phyloP scores from a whole-genome alignment of 2,797 vertebrate species.

The Propithecus deckenii region DNA sequence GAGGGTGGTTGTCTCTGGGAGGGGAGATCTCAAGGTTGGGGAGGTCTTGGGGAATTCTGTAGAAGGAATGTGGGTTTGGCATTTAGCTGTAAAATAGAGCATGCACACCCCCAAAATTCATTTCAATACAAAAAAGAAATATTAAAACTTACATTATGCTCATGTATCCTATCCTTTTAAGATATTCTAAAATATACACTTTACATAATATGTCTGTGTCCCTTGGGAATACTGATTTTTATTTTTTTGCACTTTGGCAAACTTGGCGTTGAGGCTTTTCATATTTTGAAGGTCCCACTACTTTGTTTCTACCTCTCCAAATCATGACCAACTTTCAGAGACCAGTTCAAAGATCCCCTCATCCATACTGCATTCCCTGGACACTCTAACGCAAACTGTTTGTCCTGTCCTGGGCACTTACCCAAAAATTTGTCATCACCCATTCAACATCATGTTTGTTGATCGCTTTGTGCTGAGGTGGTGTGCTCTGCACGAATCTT shows the following conservation, averaged over 20 bases:
- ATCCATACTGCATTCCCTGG: not conserved
- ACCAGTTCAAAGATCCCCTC: not conserved
- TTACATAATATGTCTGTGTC: not conserved
- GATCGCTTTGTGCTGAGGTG: not conserved
- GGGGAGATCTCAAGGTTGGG: not conserved
- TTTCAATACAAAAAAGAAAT: not conserved
- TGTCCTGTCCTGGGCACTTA: not conserved
- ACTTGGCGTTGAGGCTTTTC: not conserved
- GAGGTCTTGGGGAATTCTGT: not conserved
- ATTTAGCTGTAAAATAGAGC: not conserved
- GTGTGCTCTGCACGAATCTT: not conserved
- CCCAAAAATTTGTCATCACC: not conserved
- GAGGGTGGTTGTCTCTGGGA: not conserved
- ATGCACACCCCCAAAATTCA: not conserved
- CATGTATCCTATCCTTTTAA: not conserved
- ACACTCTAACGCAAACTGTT: not conserved
- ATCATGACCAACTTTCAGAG: not conserved
- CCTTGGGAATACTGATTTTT: not conserved
- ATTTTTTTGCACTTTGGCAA: not conserved
- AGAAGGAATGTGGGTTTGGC: not conserved
- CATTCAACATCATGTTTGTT: fast-evolving
- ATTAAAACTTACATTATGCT: not conserved
- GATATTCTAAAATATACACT: not conserved
- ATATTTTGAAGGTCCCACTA: not conserved
- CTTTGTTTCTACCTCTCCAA: not conserved